Conservation (phyloP, 2,113 vertebrate genomes). For the Marcusenius ussheri region DNA sequence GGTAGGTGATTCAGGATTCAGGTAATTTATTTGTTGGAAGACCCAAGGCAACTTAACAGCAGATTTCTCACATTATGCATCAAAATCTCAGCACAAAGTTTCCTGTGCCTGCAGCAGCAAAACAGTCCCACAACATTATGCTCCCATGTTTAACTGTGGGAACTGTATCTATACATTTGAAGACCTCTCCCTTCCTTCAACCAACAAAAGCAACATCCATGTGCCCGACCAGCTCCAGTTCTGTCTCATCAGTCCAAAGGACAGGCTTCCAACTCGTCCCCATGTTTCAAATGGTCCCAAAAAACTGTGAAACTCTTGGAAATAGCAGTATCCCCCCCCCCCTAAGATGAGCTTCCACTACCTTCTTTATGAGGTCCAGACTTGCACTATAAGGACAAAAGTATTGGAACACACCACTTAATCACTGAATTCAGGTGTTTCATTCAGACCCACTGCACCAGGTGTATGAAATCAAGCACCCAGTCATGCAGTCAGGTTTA, state of each 20-base stretch:
- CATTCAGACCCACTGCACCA: too few relatives aligned
- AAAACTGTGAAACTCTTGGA: too few relatives aligned
- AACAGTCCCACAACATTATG: neutral
- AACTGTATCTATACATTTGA: neutral
- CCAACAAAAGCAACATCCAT: neutral
- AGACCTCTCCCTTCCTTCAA: neutral
- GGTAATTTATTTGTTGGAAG: neutral
- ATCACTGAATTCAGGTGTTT: too few relatives aligned
- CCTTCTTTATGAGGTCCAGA: too few relatives aligned
- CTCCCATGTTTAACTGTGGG: neutral
- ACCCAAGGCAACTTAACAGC: neutral
- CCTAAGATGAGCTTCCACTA: too few relatives aligned
- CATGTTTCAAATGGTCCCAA: too few relatives aligned
- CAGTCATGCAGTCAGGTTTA: too few relatives aligned
- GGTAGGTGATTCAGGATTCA: neutral
- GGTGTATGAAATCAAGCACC: too few relatives aligned
- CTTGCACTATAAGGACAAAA: too few relatives aligned
- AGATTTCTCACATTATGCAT: neutral
- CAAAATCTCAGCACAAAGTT: neutral
- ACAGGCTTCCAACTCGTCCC: neutral
- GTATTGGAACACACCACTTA: too few relatives aligned
- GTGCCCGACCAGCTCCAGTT: neutral
- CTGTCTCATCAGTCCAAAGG: neutral
- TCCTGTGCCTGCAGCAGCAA: too few relatives aligned
- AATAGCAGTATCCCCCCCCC: too few relatives aligned